A percentile compares a stretch with the other conserved stretches of the same genome.
These are phyloP conservation scores for Silvanus unidentatus DNA, from an alignment of 2,888 invertebrate species.

Conservation along the genomic window DNA sequence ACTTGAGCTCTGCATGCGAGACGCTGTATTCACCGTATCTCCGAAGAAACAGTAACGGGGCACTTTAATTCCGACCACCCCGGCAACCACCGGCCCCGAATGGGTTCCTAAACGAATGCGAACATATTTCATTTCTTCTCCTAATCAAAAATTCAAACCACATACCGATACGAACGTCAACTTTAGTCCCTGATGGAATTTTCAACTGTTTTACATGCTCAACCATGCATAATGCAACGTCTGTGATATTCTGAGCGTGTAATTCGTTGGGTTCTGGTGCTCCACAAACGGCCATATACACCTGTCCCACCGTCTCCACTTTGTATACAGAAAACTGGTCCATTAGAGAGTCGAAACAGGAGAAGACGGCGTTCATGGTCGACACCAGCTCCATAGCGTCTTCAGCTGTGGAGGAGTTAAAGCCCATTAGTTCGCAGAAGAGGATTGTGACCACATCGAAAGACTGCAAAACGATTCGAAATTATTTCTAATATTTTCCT, in stretches of 20 bases:
- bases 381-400: conserved; percentile 73
- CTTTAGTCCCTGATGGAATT: conserved; percentile 53
- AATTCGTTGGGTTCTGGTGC: conserved; percentile 69
- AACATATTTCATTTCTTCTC: too few species aligned
- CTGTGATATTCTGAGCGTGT: conserved; percentile 73
- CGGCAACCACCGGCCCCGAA: conserved; percentile 82
- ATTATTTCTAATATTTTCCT: neutral
- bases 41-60: conserved; percentile 87
- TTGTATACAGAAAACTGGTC: conserved; percentile 84
- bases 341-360: conserved; percentile 75
- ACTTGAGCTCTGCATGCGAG: conserved; percentile 76
- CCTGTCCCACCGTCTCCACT: conserved; percentile 90
- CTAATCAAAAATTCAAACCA: neutral
- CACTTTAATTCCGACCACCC: conserved; percentile 77
- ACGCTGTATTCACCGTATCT: conserved; percentile 87
- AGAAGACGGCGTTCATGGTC: conserved; percentile 81
- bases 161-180: conserved; percentile 60
- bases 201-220: conserved; percentile 61
- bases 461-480: conserved; percentile 48
- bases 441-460: conserved; percentile 73
- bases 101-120: conserved; percentile 58
- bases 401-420: conserved; percentile 54
- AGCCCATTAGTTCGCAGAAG: conserved; percentile 66
- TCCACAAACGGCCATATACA: conserved; percentile 88
- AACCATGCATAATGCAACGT: conserved; percentile 70